Conservation (phyloP, 2,113 vertebrate species). For the Otis tarda region DNA sequence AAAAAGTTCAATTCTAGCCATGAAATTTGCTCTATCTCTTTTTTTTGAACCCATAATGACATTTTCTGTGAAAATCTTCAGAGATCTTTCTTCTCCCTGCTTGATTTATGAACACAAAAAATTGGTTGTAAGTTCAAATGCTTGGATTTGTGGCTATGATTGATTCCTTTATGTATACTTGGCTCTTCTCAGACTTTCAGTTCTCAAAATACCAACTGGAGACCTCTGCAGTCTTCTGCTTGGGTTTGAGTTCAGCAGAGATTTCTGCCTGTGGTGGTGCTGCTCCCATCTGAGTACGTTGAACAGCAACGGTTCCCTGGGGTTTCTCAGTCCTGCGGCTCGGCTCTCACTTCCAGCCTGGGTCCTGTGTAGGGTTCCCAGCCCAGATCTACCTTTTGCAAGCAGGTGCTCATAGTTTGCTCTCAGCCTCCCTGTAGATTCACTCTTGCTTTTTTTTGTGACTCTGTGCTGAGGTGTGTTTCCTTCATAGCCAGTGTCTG, state of each 20-base stretch:
- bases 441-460: background rate
- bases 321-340: background rate
- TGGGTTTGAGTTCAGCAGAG: background rate
- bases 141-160: background rate
- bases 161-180: background rate
- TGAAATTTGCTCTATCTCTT: background rate
- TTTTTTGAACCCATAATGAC: background rate
- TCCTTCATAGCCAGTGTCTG: fast-evolving
- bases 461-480: background rate
- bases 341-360: background rate
- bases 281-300: fast-evolving
- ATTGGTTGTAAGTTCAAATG: background rate
- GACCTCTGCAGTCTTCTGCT: background rate
- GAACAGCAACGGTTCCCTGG: background rate
- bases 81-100: background rate
- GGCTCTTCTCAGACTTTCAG: background rate
- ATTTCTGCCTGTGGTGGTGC: background rate
- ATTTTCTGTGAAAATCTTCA: conserved; percentile 3
- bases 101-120: background rate
- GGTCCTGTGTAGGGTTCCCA: background rate
- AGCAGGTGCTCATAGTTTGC: background rate
- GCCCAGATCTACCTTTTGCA: background rate
- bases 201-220: background rate
- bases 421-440: background rate
- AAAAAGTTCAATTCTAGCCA: background rate